phyloP scores from a whole-genome alignment of 2,113 vertebrate species.

The Cephalophus harveyi region DNA sequence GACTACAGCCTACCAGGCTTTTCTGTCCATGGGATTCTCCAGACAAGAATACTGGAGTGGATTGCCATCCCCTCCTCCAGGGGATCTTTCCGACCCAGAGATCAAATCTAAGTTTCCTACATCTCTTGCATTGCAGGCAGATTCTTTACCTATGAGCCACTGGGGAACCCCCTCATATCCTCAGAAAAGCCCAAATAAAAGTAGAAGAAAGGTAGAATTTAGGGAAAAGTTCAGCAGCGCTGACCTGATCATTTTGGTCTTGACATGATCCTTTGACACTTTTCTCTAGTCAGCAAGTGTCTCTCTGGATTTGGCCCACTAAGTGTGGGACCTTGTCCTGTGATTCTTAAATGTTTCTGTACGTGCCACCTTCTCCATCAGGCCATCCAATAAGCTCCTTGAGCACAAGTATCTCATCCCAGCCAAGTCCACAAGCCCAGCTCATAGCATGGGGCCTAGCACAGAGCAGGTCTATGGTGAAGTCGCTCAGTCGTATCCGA shows the following conservation, averaged over 20 bases:
- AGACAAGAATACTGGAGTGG: neutral
- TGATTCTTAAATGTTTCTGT: neutral
- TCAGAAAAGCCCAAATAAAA: neutral
- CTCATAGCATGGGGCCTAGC: neutral
- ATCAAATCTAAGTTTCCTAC: neutral
- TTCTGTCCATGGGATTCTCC: neutral
- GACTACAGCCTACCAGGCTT: neutral
- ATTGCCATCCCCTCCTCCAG: neutral
- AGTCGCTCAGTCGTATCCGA: too few species aligned
- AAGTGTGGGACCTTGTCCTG: neutral
- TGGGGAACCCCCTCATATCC: neutral
- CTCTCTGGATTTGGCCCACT: neutral
- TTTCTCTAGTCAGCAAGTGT: neutral
- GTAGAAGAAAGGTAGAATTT: neutral
- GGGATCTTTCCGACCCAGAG: neutral
- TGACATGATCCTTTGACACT: neutral
- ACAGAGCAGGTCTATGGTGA: neutral
- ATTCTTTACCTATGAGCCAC: neutral
- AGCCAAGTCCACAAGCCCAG: neutral
- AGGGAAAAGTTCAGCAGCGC: neutral
- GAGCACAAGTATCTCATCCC: neutral
- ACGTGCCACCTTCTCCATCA: neutral
- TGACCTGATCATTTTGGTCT: neutral
- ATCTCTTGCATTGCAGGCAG: neutral
- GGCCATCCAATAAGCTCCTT: neutral